Evolutionary conservation across 2,113 vertebrate species (phyloP), one percentile per base, ranked within the genome.

Genomic region (Podilymbus podiceps): DNA sequence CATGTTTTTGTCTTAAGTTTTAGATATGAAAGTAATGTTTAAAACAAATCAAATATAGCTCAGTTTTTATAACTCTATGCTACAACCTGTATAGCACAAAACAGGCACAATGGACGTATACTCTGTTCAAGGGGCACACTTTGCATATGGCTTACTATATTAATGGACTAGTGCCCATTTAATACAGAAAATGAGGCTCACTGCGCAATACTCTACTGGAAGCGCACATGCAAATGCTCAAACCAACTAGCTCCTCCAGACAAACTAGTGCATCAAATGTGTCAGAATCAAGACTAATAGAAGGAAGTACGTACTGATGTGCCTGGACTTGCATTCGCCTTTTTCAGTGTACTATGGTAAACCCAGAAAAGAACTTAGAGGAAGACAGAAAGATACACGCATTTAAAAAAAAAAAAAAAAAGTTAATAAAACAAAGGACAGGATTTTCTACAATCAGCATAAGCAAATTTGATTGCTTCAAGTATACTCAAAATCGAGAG

Each of bases 191-290:
- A 62, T 46, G 72, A 63, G 82, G 42, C 78, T 86, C 66, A 9
- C 72, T 86, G 75, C 13, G n/a, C 83, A 88, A 68, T 24, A 42
- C 75, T 16, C 49, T 44, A 42, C 90, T 94, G 90, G 88, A 96
- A 92, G 90, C 56, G 71, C 80, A 49, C 80, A 95, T 89, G 84
- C 86, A 95, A 95, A 97, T 87, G 42, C 64, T 66, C 9, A 28
- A 15, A 52, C 9, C 74, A 96, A 95, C 94, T 90, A 95, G 92
- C 94, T 95, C 86, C 95, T 92, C 96, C 55, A 92, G 96, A 72
- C 89, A 81, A 93, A 97, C 96, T 38, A 62, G 92, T 92, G 91
- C 76, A 22, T 72, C 88, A 52, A 27, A 93, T 62, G 76, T 90
- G 90, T 90, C 93, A 89, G 89, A 68, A 81, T 11, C 60, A 40